These are phyloP conservation scores for Anas platyrhynchos DNA, from an alignment of 2,113 vertebrate genomes.

Conservation along the genomic window DNA sequence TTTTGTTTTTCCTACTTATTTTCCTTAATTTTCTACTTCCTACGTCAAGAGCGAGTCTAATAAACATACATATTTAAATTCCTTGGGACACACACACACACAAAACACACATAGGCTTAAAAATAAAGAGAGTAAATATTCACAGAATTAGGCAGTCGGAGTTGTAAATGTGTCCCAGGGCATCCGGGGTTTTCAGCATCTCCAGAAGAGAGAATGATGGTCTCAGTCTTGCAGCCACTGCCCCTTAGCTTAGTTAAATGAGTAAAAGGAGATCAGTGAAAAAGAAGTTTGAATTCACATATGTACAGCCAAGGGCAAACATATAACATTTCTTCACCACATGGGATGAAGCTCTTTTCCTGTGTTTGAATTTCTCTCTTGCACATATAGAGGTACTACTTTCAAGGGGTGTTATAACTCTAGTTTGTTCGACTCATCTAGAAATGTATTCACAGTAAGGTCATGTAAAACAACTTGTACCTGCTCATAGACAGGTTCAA, in stretches of 20 bases:
- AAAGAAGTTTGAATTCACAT: not conserved
- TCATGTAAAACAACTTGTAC: not conserved
- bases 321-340: not conserved
- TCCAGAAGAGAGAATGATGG: not conserved
- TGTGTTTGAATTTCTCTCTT: not conserved
- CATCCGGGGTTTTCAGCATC: not conserved
- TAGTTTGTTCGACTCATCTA: not conserved
- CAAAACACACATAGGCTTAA: not conserved
- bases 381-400: not conserved
- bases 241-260: not conserved
- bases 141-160: not conserved
- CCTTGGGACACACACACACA: too few species aligned
- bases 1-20: not conserved
- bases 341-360: not conserved
- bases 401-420: not conserved
- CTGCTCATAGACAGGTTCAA: not conserved
- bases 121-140: not conserved
- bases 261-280: not conserved
- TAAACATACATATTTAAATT: fast-evolving
- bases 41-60: not conserved
- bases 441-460: not conserved
- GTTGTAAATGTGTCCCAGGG: not conserved
- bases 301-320: not conserved
- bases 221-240: not conserved
- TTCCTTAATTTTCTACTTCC: not conserved